Conservation (phyloP, 2,888 invertebrate genomes). For the Cosmia trapezina region DNA sequence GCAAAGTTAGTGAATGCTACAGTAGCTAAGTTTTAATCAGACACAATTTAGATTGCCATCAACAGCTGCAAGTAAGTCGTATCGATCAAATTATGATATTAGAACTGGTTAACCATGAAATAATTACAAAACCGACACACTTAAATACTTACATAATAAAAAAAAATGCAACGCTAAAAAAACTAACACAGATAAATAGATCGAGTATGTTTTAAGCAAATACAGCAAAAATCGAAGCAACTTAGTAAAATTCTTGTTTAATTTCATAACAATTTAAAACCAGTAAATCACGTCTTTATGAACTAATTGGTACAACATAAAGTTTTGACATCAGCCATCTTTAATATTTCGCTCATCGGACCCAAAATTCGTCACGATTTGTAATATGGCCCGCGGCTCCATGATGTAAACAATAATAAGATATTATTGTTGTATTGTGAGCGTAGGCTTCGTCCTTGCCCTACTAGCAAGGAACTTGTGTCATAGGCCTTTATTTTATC, state of each 20-base stretch:
- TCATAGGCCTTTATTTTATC: conserved; percentile 27
- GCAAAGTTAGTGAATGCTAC: too few relatives aligned
- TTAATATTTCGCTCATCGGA: not conserved
- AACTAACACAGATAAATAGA: not conserved
- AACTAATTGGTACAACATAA: too few relatives aligned
- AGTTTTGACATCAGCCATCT: not conserved
- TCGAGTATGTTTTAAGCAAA: not conserved
- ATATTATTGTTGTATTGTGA: conserved; percentile 17
- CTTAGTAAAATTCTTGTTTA: not conserved
- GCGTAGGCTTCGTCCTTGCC: conserved; percentile 51
- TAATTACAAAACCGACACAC: not conserved
- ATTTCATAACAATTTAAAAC: not conserved
- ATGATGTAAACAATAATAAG: conserved; percentile 17
- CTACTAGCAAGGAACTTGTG: conserved; percentile 20
- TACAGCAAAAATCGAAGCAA: not conserved
- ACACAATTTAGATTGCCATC: too few relatives aligned
- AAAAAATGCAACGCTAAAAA: not conserved
- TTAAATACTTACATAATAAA: too few relatives aligned
- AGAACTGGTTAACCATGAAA: conserved; percentile 1
- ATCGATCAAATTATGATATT: conserved; percentile 10
- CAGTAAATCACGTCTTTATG: too few relatives aligned
- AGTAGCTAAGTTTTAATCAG: not conserved
- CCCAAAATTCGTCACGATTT: conserved; percentile 4
- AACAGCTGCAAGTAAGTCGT: not conserved
- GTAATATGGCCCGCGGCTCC: not conserved